Evolutionary conservation across 2,888 invertebrate genomes (phyloP).

Genomic region (Bembecia ichneumoniformis): DNA sequence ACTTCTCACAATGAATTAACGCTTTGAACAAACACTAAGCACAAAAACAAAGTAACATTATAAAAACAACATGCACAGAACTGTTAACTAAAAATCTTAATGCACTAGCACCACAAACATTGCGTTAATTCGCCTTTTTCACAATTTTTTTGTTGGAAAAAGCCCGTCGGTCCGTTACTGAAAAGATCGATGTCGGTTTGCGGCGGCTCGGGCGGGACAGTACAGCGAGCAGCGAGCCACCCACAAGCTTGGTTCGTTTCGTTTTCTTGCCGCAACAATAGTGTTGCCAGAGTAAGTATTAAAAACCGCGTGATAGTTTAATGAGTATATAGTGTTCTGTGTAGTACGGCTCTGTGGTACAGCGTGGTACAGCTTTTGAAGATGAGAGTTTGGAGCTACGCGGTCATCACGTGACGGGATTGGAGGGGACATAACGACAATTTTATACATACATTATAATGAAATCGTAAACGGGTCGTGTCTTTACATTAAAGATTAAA

Average conservation of each 20-base stretch:
- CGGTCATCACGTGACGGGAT: too few species aligned
- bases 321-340: background rate
- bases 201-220: constrained; percentile 19
- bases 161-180: constrained; percentile 48
- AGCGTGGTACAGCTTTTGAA: too few species aligned
- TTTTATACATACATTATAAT: too few species aligned
- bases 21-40: constrained; percentile 62
- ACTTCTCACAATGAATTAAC: constrained; percentile 33
- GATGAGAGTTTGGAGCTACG: too few species aligned
- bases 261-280: constrained; percentile 26
- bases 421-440: too few species aligned
- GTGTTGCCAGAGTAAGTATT: constrained; percentile 23
- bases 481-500: too few species aligned
- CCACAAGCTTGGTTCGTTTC: background rate
- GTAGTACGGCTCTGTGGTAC: background rate
- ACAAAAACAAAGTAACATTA: constrained; percentile 55
- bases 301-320: background rate
- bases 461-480: too few species aligned
- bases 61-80: constrained; percentile 53
- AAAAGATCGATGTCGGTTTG: constrained; percentile 61
- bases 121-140: constrained; percentile 49
- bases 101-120: constrained; percentile 66
- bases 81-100: constrained; percentile 41
- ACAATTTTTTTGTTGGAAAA: constrained; percentile 52
- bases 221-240: constrained; percentile 36